A percentile compares a stretch with the other conserved stretches of the same genome.
These are phyloP conservation scores for Asobara japonica DNA, from an alignment of 1,140 invertebrate genomes.

Conservation along the genomic window DNA sequence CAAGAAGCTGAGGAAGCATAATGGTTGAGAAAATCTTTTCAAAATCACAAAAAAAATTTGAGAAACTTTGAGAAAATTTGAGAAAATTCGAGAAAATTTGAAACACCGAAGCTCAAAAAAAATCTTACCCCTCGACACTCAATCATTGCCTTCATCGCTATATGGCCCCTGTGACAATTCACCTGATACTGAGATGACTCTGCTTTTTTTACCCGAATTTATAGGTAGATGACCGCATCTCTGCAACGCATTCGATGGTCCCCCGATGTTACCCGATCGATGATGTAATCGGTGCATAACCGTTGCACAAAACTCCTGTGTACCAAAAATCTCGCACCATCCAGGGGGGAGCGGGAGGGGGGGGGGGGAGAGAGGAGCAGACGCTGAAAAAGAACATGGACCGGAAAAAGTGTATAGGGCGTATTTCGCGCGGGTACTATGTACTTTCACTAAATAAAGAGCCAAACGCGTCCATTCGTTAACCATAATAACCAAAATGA, in stretches of 20 bases:
- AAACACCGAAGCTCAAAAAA: no score
- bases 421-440: not conserved
- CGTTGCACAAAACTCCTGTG: not conserved
- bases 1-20: no score
- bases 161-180: not conserved
- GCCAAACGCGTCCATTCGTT: not conserved
- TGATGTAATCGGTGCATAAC: not conserved
- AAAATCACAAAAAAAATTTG: no score
- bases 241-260: not conserved
- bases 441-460: not conserved
- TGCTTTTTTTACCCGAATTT: not conserved
- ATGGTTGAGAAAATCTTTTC: no score
- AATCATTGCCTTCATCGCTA: not conserved
- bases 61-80: no score
- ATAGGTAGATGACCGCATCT: not conserved
- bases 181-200: not conserved
- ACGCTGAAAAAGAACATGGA: no score
- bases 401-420: not conserved
- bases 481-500: not conserved
- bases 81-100: no score
- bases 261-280: not conserved
- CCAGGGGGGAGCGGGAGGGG: not conserved
- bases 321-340: not conserved
- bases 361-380: no score
- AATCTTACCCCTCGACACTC: not conserved